Evolutionary conservation across 1,140 invertebrate genomes (phyloP), one percentile per base, ranked within the genome.

Genomic region (Ips typographus): DNA sequence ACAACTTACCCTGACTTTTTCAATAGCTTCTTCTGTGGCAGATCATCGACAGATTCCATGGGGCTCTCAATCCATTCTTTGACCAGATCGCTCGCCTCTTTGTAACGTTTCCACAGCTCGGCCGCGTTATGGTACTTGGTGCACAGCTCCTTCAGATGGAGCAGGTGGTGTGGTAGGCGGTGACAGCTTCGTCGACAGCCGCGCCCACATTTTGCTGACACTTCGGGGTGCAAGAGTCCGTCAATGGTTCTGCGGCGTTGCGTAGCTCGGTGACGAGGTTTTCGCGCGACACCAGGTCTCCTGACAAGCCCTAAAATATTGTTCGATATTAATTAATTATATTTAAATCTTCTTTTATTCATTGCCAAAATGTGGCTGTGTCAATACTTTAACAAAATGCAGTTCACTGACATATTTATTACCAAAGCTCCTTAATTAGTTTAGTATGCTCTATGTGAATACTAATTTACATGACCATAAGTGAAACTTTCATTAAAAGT

Each of bases 131-230:
- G 87, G 80, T 89, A 89, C 73, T 84, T 85, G 74, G 86, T 87
- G 80, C 90, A 91, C 65, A 93, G 83, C 68, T 88, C 86, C 70
- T 87, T 86, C 68, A 93, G 83, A 78, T 89, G 71, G 83, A 83
- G 75, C 87, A 88, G 36, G 91, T 92, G 75, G 89, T 88, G 68
- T 90, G 85, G 85, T 91, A 93, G 37, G 89, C 88, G 8, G 88
- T 85, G 49, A 90, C 88, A 1, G 90, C 90, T 77, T 91, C 88
- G 77, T 89, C 86, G 47, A 93, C 87, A 41, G 89, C 88, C 1
- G 86, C 85, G 60, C 89, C 85, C 66, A 93, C 88, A n/a, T 73
- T 85, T 83, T 51, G 88, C 85, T 36, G 88, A 85, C 44, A 92
- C 87, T 77, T 89, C 86, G 1, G 88, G 72, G 87, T 84, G 75